These are phyloP conservation scores for Gymnogyps californianus DNA, from an alignment of 2,113 vertebrate species.

Conservation along the genomic window DNA sequence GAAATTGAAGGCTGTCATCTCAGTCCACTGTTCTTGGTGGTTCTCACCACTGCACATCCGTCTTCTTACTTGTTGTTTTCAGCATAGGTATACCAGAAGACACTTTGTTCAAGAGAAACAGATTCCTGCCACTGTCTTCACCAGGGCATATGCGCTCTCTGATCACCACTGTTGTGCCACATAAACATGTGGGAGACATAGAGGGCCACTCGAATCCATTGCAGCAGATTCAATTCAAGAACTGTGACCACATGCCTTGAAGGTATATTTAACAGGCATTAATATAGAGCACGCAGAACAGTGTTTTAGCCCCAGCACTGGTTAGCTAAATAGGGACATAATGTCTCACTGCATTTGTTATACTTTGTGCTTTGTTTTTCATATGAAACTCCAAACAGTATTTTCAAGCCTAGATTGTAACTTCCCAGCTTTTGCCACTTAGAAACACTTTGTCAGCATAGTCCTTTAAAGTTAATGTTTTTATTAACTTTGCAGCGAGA, in stretches of 20 bases:
- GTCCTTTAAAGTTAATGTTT: not conserved
- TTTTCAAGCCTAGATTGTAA: not conserved
- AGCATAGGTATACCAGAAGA: not conserved
- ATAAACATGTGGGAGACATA: accelerated
- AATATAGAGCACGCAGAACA: accelerated
- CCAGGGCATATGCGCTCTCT: accelerated
- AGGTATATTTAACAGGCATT: not conserved
- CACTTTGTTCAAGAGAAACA: not conserved
- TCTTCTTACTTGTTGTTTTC: not conserved
- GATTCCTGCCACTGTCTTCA: not conserved
- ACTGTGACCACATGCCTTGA: accelerated
- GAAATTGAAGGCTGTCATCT: not conserved
- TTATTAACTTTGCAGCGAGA: not conserved
- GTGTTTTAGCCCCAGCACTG: not conserved
- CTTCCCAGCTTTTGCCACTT: not conserved
- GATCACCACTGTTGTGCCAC: not conserved
- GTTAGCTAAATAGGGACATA: not conserved
- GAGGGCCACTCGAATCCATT: not conserved
- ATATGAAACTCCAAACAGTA: not conserved
- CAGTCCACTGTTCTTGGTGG: not conserved
- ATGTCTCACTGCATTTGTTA: not conserved
- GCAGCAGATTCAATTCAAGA: not conserved
- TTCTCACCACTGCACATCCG: not conserved
- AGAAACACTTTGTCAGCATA: not conserved
- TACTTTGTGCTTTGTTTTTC: not conserved